A percentile compares a stretch with the other conserved stretches of the same genome.
Evolutionary conservation across 1,140 invertebrate species (phyloP).

Genomic region (Bombus turneri): DNA sequence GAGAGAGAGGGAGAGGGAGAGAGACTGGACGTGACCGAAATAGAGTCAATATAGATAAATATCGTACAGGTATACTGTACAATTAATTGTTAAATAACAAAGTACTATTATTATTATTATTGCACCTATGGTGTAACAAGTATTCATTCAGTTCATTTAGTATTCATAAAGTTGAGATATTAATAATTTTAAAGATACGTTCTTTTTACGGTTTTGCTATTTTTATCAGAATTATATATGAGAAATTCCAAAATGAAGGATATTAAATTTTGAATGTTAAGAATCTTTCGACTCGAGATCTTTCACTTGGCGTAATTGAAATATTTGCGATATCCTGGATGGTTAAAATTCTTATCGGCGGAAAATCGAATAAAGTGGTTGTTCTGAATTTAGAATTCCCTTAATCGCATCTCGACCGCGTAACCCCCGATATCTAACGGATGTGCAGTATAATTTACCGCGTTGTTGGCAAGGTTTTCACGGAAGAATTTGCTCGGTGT

Average conservation of each 20-base stretch:
- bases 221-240: background rate
- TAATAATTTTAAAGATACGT: too few relatives aligned
- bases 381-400: slow-evolving; percentile 23
- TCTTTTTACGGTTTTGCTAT: too few relatives aligned
- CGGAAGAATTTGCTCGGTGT: slow-evolving; percentile 14
- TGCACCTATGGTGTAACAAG: too few relatives aligned
- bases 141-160: too few relatives aligned
- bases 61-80: too few relatives aligned
- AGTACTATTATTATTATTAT: too few relatives aligned
- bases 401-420: slow-evolving; percentile 1
- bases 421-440: background rate
- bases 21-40: too few relatives aligned
- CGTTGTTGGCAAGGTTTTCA: slow-evolving; percentile 45
- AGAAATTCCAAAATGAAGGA: background rate
- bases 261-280: background rate
- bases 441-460: slow-evolving; percentile 23
- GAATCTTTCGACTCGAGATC: background rate
- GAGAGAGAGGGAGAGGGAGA: too few relatives aligned
- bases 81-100: too few relatives aligned
- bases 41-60: too few relatives aligned
- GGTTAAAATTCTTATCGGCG: background rate
- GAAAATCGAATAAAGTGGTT: background rate
- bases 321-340: background rate
- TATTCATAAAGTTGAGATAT: too few relatives aligned
- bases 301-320: background rate